Conservation (phyloP, 2,113 vertebrate species). For the Melospiza melodia region DNA sequence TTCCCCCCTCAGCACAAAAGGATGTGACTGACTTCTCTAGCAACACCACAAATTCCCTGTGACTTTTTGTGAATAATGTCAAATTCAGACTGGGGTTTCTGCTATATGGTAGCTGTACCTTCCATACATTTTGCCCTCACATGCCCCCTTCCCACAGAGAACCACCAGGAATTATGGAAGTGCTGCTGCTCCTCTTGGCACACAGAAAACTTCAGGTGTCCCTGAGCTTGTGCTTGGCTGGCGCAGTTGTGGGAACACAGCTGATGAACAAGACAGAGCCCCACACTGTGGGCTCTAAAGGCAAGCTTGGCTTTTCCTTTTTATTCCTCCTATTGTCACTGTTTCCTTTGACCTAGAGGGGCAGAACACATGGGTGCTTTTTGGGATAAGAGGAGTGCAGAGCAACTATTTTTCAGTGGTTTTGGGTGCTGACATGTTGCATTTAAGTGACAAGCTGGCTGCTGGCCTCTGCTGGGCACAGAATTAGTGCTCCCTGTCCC, state of each 20-base stretch:
- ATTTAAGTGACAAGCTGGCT: neutral
- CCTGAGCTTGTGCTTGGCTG: accelerated
- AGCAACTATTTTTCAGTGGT: neutral
- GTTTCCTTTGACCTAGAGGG: neutral
- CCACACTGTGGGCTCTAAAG: neutral
- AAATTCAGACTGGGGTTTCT: neutral
- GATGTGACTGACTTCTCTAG: neutral
- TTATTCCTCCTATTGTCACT: neutral
- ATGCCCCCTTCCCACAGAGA: neutral
- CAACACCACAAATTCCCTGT: neutral
- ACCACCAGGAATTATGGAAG: neutral
- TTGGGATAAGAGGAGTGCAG: neutral
- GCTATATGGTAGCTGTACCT: neutral
- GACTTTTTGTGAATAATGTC: neutral
- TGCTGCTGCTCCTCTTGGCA: neutral
- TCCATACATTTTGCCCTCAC: no score
- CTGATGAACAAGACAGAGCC: neutral
- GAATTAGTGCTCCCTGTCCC: neutral
- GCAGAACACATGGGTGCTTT: neutral
- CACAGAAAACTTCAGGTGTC: neutral
- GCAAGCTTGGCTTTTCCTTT: neutral
- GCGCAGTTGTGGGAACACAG: neutral
- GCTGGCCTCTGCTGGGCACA: neutral
- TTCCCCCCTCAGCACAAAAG: neutral
- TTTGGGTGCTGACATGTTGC: neutral